Evolutionary conservation across 2,888 invertebrate species (phyloP).

Genomic region (Ormyrus labotus): DNA sequence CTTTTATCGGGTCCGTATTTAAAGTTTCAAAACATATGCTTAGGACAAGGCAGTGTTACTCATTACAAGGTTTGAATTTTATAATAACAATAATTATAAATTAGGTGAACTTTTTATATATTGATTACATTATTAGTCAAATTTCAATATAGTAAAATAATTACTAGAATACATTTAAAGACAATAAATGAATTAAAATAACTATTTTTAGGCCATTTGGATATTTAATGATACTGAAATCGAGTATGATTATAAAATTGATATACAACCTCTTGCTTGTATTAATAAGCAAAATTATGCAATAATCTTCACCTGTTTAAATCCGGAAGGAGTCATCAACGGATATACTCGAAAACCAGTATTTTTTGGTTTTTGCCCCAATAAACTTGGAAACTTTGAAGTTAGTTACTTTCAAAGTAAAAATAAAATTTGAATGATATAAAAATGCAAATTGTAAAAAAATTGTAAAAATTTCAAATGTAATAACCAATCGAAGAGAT

Average conservation of each 20-base stretch:
- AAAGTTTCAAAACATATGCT: constrained; percentile 65
- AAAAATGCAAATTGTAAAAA: no score
- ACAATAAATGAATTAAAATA: no score
- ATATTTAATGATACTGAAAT: constrained; percentile 35
- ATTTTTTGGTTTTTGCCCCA: constrained; percentile 74
- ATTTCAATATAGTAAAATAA: no score
- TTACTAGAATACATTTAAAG: no score
- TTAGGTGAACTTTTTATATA: not conserved
- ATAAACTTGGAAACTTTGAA: constrained; percentile 68
- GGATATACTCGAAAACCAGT: constrained; percentile 67
- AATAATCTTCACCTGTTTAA: constrained; percentile 71
- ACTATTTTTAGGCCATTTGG: constrained; percentile 44
- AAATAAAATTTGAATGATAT: no score
- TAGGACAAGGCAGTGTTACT: constrained; percentile 68
- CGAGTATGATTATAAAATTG: constrained; percentile 7
- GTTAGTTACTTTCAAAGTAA: constrained; percentile 61
- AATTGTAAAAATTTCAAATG: no score
- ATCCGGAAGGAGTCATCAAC: constrained; percentile 66
- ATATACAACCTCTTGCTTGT: constrained; percentile 19
- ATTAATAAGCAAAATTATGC: constrained; percentile 63
- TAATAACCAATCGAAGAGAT: no score
- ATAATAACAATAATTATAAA: not conserved
- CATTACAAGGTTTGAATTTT: constrained; percentile 52
- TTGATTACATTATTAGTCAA: not conserved
- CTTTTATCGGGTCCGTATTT: constrained; percentile 60